Evolutionary conservation across 2,113 vertebrate species (phyloP).

Genomic region (Vombatus ursinus): DNA sequence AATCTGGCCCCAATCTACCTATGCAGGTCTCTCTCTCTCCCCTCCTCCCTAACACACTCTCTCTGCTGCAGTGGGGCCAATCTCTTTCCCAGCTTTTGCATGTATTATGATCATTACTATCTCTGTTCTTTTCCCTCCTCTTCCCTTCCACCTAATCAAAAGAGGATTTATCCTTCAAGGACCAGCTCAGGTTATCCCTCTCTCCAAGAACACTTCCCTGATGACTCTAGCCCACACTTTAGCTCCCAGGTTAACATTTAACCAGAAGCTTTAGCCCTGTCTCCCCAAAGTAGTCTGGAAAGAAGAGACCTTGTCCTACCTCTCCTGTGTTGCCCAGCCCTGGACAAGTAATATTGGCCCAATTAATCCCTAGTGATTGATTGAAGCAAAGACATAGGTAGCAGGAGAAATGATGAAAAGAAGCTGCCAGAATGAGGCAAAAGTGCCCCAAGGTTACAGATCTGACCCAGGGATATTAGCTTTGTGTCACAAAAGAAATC

Average conservation of each 20-base stretch:
- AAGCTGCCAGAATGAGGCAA: neutral
- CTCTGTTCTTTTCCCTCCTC: neutral
- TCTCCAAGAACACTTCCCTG: neutral
- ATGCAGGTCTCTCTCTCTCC: neutral
- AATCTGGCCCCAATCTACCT: neutral
- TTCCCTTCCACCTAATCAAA: neutral
- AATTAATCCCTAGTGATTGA: neutral
- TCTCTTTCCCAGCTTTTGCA: neutral
- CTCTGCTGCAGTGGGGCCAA: neutral
- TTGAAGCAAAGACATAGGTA: neutral
- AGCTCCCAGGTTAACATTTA: neutral
- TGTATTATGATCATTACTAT: neutral
- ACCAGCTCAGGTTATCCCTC: neutral
- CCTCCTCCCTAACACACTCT: neutral
- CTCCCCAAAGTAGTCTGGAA: neutral
- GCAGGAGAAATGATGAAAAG: neutral
- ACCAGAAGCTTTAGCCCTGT: neutral
- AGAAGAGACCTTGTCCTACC: neutral
- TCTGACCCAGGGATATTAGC: neutral
- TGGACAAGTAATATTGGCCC: neutral
- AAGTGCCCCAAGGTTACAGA: neutral
- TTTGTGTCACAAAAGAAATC: neutral
- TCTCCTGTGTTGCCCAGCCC: neutral
- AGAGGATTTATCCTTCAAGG: neutral
- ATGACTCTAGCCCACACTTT: neutral